Evolutionary conservation across 53 echinoderm and acorn worm species (phyloP), one percentile per base, ranked within the genome.

Genomic region (Actinopyga echinites): DNA sequence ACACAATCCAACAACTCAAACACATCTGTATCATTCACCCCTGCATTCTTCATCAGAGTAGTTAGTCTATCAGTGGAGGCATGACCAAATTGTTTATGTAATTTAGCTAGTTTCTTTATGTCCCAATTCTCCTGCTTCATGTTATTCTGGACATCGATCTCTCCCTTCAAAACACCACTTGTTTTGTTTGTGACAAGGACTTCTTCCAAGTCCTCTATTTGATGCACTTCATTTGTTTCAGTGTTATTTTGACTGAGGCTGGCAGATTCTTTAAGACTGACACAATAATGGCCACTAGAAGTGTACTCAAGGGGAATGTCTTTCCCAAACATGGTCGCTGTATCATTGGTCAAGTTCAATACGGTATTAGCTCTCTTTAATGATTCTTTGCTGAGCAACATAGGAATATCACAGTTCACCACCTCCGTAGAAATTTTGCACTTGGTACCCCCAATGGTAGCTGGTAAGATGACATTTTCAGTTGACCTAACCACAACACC

Each of bases 361-460:
- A 45, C 77, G 30, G 83, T 83, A 33, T 65, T 79, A 24, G 66
- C 75, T 20, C 79, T 53, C 44, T 89, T 89, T 75, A 84, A 61
- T 43, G 84, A 85, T 21, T 63, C 84, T 32, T 89, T 89, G 40
- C 89, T 84, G 23, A 89, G 85, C 0, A 89, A 59, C 62, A 84
- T 19, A 17, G 89, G 79, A 44, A 89, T 89, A 65, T 89, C 60
- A 59, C 89, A 84, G 6, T 89, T 68, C 25, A 84, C 79, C 45
- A 89, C 79, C 57, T 85, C 84, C 8, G 85, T 80, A 21, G 79
- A 57, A 68, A 89, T 79, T 22, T 43, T 69, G 43, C 44, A 83
- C 17, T 20, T 20, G 53, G 66, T 45, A 31, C 22, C 43, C 49
- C 38, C 71, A 69, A 69, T 69, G 68, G 20, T 20, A 32, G 68